Evolutionary conservation across 1,140 invertebrate genomes (phyloP).

Genomic region (Hylaeus anthracinus): DNA sequence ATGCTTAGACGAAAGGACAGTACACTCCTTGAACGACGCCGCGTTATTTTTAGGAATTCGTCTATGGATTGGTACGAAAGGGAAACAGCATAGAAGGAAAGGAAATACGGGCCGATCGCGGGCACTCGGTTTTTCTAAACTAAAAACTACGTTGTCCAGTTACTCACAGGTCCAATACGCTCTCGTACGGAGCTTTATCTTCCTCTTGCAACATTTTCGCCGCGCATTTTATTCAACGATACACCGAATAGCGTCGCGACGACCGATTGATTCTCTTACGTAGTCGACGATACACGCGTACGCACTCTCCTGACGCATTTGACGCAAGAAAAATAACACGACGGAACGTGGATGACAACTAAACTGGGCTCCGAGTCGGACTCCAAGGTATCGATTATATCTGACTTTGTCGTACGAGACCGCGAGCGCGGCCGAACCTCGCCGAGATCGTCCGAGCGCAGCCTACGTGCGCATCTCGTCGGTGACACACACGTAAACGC

Average conservation of each 20-base stretch:
- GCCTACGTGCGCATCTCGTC: slow-evolving; percentile 22
- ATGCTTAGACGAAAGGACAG: slow-evolving; percentile 36
- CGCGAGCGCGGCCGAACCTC: slow-evolving; percentile 23
- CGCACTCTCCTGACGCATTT: slow-evolving; percentile 45
- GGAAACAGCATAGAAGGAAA: slow-evolving; percentile 12
- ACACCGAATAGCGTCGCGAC: background rate
- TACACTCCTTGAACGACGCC: slow-evolving; percentile 45
- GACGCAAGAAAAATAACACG: slow-evolving; percentile 31
- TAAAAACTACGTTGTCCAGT: background rate
- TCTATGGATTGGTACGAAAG: slow-evolving; percentile 33
- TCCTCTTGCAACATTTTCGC: slow-evolving; percentile 76
- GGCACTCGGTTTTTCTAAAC: background rate
- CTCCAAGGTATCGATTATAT: slow-evolving; percentile 53
- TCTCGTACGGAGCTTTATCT: slow-evolving; percentile 73
- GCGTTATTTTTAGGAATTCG: slow-evolving; percentile 67
- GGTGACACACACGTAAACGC: slow-evolving; percentile 35
- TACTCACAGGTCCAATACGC: slow-evolving; percentile 72
- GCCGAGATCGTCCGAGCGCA: slow-evolving; percentile 24
- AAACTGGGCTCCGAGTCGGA: slow-evolving; percentile 30
- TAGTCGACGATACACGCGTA: slow-evolving; percentile 31
- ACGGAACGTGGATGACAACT: slow-evolving; percentile 49
- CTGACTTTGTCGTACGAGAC: slow-evolving; percentile 39
- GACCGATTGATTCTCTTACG: slow-evolving; percentile 9
- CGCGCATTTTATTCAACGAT: slow-evolving; percentile 72
- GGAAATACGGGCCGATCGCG: background rate